Base-by-base conservation (phyloP, 53 echinoderm and acorn worm species). In the Holothuria scabra region DNA sequence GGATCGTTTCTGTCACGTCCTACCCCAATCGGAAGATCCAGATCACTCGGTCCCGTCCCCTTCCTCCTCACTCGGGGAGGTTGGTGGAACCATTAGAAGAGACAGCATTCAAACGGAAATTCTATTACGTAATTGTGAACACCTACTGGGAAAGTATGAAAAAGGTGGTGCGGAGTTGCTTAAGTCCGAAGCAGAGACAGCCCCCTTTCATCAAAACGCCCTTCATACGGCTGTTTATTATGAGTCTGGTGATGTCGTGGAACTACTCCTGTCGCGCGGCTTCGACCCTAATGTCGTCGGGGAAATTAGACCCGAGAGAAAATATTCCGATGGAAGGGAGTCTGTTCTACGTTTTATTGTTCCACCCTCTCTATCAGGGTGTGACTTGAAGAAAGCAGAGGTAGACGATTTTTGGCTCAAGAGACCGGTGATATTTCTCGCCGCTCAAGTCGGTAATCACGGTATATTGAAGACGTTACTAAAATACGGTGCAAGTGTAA, bases 31-130 rank as follows among this genome's bases (percentile, higher is more conserved):
- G 5, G 29, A 57, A 16, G 28, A 72, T 24, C 41, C 22, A 35
- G 14, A 23, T 26, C 46, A n/a, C 25, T 28, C 28, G 8, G n/a
- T 28, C n/a, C 37, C n/a, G n/a, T n/a, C 24, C 16, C 10, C 23
- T 1, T 44, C 44, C 24, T 46, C 72, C n/a, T 21, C 38, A 11
- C 46, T 48, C 46, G 55, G 13, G 6, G 56, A 26, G 24, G 14
- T 19, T 58, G 14, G 64, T 22, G 28, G 12, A 1, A 26, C 28
- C 1, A 4, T 28, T 64, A 59, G 93, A 46, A 94, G 94, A 38
- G 94, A 94, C 48, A 94, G 94, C 66, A 78, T 94, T 14, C 88
- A 88, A 52, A 91, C 91, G 19, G 90, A 94, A 64, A 91, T 94
- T 12, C 76, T 94, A 23, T 65, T 94, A 65, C 90, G 91, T 66